Evolutionary conservation across 2,888 invertebrate genomes (phyloP).

Genomic region (Drosophila infuscata): DNA sequence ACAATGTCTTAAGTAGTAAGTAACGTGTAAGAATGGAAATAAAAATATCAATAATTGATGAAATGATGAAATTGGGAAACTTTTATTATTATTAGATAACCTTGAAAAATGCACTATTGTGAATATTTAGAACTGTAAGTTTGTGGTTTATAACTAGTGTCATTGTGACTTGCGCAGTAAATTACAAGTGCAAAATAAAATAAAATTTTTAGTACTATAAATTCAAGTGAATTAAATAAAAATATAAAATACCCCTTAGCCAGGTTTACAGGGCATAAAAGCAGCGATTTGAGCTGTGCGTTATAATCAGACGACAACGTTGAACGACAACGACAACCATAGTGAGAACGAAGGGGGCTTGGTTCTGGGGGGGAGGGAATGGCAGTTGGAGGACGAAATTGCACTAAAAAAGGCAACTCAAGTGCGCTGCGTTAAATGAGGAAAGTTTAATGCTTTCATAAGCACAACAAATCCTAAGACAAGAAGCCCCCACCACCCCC

Average conservation of each 20-base stretch:
- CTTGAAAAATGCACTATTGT: not conserved
- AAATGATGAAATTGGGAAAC: not conserved
- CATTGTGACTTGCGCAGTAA: not conserved
- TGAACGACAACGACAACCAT: conserved; percentile 24
- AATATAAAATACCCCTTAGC: not conserved
- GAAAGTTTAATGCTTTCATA: conserved; percentile 82
- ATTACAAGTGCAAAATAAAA: not conserved
- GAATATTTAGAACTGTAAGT: not conserved
- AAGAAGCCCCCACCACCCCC: conserved; percentile 31
- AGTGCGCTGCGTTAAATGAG: conserved; percentile 80
- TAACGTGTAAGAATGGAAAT: not conserved
- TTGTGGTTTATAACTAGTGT: not conserved
- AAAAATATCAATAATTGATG: not conserved
- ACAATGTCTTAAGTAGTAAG: no score
- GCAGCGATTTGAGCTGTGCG: conserved; percentile 50
- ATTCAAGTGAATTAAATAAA: no score
- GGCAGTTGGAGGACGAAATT: conserved; percentile 67
- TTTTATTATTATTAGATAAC: not conserved
- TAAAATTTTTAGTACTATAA: not conserved
- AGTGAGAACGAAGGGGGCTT: conserved; percentile 10
- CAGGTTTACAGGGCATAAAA: conserved; percentile 23
- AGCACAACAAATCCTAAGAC: conserved; percentile 81
- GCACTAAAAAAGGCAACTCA: conserved; percentile 80
- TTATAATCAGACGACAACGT: conserved; percentile 67
- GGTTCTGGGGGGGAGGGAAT: conserved; percentile 13